Base-by-base conservation (phyloP, 2,113 vertebrate species). In the Etheostoma spectabile region DNA sequence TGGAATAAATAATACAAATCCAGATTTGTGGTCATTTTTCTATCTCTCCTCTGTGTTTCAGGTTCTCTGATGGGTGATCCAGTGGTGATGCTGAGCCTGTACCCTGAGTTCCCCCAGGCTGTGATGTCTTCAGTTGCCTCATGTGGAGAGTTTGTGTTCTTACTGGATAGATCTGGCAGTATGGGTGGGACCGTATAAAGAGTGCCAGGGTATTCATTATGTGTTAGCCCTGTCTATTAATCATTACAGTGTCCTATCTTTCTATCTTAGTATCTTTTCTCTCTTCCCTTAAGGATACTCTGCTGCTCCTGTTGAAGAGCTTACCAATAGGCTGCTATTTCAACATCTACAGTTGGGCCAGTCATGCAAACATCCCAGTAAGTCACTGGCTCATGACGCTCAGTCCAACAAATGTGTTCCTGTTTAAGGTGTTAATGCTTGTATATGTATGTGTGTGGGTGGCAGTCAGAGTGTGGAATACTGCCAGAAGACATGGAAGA, bases 321-420 rank as follows among this genome's bases (percentile, higher is more conserved):
- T 93, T 98, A 63, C 96, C 97, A 4, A 35, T 97, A 33, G 96
- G 95, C 83, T 97, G 96, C 86, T 96, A 95, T 79, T 98, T 97
- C 93, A 98, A 97, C 80, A 91, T 97, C 71, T 96, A 94, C 69
- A 93, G 93, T 79, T 97, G 97, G 11, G 95, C 94, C 30, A 2
- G 11, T 1, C 95, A 77, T 78, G 88, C 96, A 33, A 89, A 90
- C 57, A 93, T 96, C 69, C 68, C 92, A 76, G 94, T 96, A 56
- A 94, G 94, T 88, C 13, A 57, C 33, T 30, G 13, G 14, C 8
- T 45, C 10, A 8, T 24, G 3, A 33, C 4, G 45, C 18, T 56
- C 11, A 4, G n/a, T n/a, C n/a, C 0, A 38, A 22, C 42, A 33
- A 21, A 63, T 38, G 2, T 52, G 14, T 42, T 42, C 10, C n/a